Conservation (phyloP, 92 coral and sea anemone genomes). For the Porites rus region DNA sequence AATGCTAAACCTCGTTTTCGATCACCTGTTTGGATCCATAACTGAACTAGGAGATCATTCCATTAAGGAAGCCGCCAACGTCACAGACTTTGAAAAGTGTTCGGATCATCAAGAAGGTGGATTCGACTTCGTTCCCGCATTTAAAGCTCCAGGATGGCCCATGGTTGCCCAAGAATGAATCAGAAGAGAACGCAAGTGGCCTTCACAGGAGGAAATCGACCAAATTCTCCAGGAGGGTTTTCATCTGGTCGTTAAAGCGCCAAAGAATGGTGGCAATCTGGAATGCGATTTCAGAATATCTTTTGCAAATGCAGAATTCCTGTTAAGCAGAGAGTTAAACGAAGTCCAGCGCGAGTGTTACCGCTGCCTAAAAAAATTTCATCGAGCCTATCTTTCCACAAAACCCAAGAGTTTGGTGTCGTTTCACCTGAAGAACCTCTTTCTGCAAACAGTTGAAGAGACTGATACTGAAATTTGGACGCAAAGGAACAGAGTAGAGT, state of each 20-base stretch:
- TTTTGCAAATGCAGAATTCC: slow-evolving; percentile 80
- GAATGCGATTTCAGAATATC: slow-evolving; percentile 82
- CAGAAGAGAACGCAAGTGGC: slow-evolving; percentile 78
- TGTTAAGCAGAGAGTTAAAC: slow-evolving; percentile 66
- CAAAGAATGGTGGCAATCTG: slow-evolving; percentile 44
- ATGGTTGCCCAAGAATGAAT: slow-evolving; percentile 68
- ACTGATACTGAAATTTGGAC: slow-evolving; percentile 68
- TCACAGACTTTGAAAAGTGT: no score
- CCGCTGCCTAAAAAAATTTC: slow-evolving; percentile 69
- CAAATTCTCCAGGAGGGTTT: slow-evolving; percentile 68
- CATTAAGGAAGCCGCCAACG: not conserved
- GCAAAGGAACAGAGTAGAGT: slow-evolving; percentile 62
- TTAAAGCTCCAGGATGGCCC: slow-evolving; percentile 79
- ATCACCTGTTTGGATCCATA: not conserved
- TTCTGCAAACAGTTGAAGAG: slow-evolving; percentile 70
- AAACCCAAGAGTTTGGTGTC: slow-evolving; percentile 65
- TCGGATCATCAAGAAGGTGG: not conserved
- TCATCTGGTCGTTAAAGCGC: slow-evolving; percentile 76
- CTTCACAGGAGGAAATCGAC: slow-evolving; percentile 50
- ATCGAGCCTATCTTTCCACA: slow-evolving; percentile 49
- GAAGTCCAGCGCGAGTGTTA: slow-evolving; percentile 76
- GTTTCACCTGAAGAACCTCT: slow-evolving; percentile 75
- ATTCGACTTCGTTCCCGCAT: slow-evolving; percentile 78
- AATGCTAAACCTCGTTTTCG: not conserved
- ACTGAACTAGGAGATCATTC: not conserved